Conservation (phyloP, 2,888 invertebrate genomes). For the Limenitis camilla region DNA sequence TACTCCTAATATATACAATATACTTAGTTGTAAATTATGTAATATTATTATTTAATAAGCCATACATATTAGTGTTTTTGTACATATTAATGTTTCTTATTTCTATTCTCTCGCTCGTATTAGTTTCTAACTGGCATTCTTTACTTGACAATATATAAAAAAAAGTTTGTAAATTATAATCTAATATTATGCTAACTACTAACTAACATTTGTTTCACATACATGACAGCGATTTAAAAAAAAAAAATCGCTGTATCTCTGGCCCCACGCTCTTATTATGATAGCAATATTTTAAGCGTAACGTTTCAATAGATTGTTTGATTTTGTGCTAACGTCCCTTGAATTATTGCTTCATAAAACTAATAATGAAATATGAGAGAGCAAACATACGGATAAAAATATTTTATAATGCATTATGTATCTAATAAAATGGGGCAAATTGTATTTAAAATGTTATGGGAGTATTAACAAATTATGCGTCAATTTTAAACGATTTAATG, state of each 20-base stretch:
- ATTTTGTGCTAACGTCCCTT: slow-evolving; percentile 52
- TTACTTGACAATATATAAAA: too few species aligned
- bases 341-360: slow-evolving; percentile 60
- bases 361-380: slow-evolving; percentile 62
- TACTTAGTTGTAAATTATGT: too few species aligned
- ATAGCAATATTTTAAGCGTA: slow-evolving; percentile 47
- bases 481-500: neutral
- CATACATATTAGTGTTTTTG: too few species aligned
- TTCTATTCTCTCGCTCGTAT: too few species aligned
- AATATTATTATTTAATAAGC: too few species aligned
- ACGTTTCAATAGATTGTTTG: slow-evolving; percentile 53
- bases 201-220: too few species aligned
- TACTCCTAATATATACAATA: too few species aligned
- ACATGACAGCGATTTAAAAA: too few species aligned
- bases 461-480: slow-evolving; percentile 1
- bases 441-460: slow-evolving; percentile 7
- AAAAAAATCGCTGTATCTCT: slow-evolving; percentile 21
- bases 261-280: slow-evolving; percentile 33
- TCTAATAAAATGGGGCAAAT: slow-evolving; percentile 3
- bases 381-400: slow-evolving; percentile 36
- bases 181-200: too few species aligned
- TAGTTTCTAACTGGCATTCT: too few species aligned
- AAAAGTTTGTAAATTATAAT: too few species aligned
- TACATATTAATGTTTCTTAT: too few species aligned
- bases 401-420: slow-evolving; percentile 9